A percentile compares a stretch with the other conserved stretches of the same genome.
These are phyloP conservation scores for Lutjanus argentimaculatus DNA, from an alignment of 2,797 vertebrate species.

Conservation along the genomic window DNA sequence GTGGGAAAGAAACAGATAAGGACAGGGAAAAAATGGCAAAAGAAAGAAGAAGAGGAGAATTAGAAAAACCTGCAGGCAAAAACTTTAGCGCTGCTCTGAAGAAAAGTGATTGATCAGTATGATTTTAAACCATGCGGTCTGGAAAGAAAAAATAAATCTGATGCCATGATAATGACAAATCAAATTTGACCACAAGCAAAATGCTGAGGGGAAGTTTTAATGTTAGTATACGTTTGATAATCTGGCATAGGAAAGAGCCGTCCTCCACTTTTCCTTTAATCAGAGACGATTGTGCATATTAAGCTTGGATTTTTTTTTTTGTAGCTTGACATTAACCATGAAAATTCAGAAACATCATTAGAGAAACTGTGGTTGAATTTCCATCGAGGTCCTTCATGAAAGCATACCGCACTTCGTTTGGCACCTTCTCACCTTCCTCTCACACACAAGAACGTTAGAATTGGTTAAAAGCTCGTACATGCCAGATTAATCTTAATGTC, in stretches of 20 bases:
- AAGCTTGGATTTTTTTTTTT: constrained; percentile 25
- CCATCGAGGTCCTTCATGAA: constrained; percentile 38
- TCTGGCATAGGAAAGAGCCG: constrained; percentile 44
- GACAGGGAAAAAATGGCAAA: not conserved
- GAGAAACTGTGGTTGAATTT: constrained; percentile 53
- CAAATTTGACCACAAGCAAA: constrained; percentile 66
- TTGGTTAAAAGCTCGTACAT: constrained; percentile 74
- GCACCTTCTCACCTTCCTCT: constrained; percentile 54
- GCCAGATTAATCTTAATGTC: constrained; percentile 85
- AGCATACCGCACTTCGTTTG: constrained; percentile 51
- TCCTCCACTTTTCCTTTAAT: constrained; percentile 72
- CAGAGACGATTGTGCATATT: constrained; percentile 53
- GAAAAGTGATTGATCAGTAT: constrained; percentile 57
- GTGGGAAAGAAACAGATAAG: constrained; percentile 19
- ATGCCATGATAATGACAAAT: constrained; percentile 61
- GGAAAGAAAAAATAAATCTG: constrained; percentile 26
- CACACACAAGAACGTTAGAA: constrained; percentile 65
- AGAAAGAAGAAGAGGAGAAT: constrained; percentile 23
- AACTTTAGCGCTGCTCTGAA: constrained; percentile 33
- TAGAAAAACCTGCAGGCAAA: constrained; percentile 20
- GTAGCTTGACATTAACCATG: constrained; percentile 37
- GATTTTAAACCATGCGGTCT: constrained; percentile 63
- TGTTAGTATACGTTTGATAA: constrained; percentile 58
- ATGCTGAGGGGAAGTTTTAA: constrained; percentile 47
- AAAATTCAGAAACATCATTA: constrained; percentile 69